Evolutionary conservation across 2,797 vertebrate species (phyloP).

Genomic region (Muscicapa comitata): DNA sequence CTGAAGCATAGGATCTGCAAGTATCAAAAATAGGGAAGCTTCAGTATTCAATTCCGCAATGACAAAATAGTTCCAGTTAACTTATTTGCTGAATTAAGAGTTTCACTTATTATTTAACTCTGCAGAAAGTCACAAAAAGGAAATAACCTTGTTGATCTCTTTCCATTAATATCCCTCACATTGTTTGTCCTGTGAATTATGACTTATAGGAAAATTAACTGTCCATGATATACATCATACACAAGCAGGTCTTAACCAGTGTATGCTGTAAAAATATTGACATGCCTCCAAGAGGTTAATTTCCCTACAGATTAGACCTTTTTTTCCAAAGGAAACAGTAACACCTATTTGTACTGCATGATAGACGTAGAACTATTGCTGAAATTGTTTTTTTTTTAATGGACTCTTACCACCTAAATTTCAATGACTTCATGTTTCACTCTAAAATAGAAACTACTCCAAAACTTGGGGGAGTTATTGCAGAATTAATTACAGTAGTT

Average conservation of each 20-base stretch:
- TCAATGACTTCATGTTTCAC: not conserved
- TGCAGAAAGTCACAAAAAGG: constrained; percentile 48
- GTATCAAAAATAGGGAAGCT: not conserved
- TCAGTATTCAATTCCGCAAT: not conserved
- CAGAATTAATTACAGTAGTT: not conserved
- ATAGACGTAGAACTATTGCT: not conserved
- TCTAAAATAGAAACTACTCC: not conserved
- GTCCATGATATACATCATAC: constrained; percentile 13
- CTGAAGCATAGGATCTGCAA: not conserved
- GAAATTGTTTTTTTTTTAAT: not conserved
- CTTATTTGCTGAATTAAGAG: constrained; percentile 50
- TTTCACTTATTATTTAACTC: constrained; percentile 47
- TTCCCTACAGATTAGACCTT: not conserved
- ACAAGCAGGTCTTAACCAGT: constrained; percentile 6
- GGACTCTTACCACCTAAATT: not conserved
- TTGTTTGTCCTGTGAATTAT: constrained; percentile 57
- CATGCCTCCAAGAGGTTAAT: constrained; percentile 31
- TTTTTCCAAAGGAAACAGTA: constrained; percentile 54
- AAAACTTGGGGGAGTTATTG: not conserved
- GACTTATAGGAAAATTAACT: constrained; percentile 55
- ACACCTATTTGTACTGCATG: constrained; percentile 15
- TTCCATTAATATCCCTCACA: constrained; percentile 47
- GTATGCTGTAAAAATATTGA: constrained; percentile 49
- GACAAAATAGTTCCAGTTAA: constrained; percentile 14
- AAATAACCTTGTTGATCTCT: constrained; percentile 46